phyloP scores from a whole-genome alignment of 2,797 vertebrate species.

The Coccyzus lansbergi region DNA sequence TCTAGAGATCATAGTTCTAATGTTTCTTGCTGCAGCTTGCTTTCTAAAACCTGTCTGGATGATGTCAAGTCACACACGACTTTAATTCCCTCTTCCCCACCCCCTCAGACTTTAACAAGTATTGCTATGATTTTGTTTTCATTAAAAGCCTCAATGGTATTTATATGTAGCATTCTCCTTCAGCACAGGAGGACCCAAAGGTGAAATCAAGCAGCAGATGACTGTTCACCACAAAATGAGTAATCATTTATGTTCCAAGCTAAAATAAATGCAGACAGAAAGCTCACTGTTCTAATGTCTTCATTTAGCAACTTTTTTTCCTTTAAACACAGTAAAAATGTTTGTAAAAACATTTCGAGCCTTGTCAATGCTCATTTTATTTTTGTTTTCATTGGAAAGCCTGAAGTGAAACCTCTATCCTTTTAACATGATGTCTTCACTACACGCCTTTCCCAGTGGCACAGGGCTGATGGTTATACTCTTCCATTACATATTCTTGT shows the following conservation, averaged over 20 bases:
- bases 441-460: slow-evolving; percentile 12
- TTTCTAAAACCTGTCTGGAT: slow-evolving; percentile 24
- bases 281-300: slow-evolving; percentile 10
- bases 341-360: slow-evolving; percentile 11
- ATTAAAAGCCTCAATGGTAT: background rate
- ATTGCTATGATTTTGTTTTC: slow-evolving; percentile 24
- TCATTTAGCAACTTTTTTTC: background rate
- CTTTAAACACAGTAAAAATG: background rate
- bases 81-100: slow-evolving; percentile 15
- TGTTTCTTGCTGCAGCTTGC: background rate
- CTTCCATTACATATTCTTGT: background rate
- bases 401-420: background rate
- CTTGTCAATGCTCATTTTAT: background rate
- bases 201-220: slow-evolving; percentile 40
- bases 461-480: background rate
- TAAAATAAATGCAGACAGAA: slow-evolving; percentile 49
- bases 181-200: slow-evolving; percentile 19
- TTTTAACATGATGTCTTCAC: background rate
- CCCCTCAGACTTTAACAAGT: slow-evolving; percentile 14
- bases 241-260: background rate
- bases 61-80: slow-evolving; percentile 32
- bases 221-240: slow-evolving; percentile 13
- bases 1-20: background rate
- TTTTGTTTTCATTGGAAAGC: slow-evolving; percentile 42
- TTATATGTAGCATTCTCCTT: background rate